Percentiles rank a stretch among this genome's conserved stretches.
phyloP scores from a whole-genome alignment of 2,888 invertebrate species.

The Tenthredo mesomela region DNA sequence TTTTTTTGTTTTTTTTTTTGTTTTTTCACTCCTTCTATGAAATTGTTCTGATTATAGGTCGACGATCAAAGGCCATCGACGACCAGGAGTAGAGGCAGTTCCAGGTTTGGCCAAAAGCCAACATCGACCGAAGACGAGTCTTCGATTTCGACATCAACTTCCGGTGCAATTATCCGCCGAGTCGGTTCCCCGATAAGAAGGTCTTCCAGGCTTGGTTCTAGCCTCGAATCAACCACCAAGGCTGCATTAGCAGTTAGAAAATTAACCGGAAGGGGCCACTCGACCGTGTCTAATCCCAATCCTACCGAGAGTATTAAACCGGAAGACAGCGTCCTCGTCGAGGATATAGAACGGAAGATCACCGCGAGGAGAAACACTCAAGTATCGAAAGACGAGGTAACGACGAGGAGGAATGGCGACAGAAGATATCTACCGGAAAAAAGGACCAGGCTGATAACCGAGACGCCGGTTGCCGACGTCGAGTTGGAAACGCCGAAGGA shows the following conservation, averaged over 20 bases:
- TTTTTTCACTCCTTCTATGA: neutral
- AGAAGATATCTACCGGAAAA: slow-evolving; percentile 55
- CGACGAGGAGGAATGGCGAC: slow-evolving; percentile 53
- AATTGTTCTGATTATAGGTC: slow-evolving; percentile 60
- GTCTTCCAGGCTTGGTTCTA: neutral
- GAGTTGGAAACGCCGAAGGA: slow-evolving; percentile 41
- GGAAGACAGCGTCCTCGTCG: slow-evolving; percentile 10
- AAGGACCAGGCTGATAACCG: slow-evolving; percentile 10
- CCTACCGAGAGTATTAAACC: neutral
- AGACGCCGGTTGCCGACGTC: neutral
- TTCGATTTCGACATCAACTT: neutral
- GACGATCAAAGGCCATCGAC: slow-evolving; percentile 64
- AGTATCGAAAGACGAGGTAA: slow-evolving; percentile 41
- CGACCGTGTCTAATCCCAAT: neutral
- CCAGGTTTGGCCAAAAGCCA: slow-evolving; percentile 62
- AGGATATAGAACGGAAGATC: neutral
- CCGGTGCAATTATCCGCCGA: neutral
- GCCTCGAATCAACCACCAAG: slow-evolving; percentile 51
- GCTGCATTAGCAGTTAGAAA: slow-evolving; percentile 3
- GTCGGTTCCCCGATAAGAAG: slow-evolving; percentile 4
- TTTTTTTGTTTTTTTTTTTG: neutral
- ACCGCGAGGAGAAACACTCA: slow-evolving; percentile 22
- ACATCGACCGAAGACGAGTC: neutral
- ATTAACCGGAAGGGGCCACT: neutral
- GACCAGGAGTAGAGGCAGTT: slow-evolving; percentile 64